Evolutionary conservation across 2,797 vertebrate species (phyloP).

Genomic region (Dipus sagitta): DNA sequence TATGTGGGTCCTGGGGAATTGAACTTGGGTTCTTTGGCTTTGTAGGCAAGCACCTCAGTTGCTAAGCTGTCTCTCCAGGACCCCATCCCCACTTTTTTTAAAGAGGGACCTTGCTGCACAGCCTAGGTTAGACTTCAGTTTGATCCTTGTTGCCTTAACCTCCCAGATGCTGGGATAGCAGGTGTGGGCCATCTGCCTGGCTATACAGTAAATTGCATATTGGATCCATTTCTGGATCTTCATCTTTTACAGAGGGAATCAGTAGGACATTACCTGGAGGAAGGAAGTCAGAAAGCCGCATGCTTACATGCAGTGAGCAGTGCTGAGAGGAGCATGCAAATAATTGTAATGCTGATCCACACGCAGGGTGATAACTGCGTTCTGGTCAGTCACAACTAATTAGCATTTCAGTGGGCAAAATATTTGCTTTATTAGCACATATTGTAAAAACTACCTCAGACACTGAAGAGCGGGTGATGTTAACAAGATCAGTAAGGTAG

Average conservation of each 20-base stretch:
- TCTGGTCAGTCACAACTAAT: neutral
- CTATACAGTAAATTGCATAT: neutral
- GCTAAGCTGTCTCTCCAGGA: no score
- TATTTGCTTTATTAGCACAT: neutral
- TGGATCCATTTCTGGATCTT: slow-evolving; percentile 1
- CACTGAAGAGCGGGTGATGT: neutral
- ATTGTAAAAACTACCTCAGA: neutral
- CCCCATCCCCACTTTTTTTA: no score
- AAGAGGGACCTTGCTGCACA: no score
- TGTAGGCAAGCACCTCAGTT: no score
- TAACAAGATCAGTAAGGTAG: neutral
- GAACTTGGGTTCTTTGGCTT: no score
- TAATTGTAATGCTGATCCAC: no score
- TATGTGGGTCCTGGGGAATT: no score
- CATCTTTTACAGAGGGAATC: neutral
- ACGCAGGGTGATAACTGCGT: neutral
- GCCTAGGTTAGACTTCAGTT: no score
- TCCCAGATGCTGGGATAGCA: no score
- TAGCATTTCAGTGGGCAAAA: neutral
- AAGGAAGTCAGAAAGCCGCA: neutral
- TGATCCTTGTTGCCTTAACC: no score
- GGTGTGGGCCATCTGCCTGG: no score
- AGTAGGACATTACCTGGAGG: neutral
- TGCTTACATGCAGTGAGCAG: neutral
- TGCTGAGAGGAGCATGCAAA: neutral